These are phyloP conservation scores for Drosophila putrida DNA, from an alignment of 2,888 invertebrate species.

Conservation along the genomic window DNA sequence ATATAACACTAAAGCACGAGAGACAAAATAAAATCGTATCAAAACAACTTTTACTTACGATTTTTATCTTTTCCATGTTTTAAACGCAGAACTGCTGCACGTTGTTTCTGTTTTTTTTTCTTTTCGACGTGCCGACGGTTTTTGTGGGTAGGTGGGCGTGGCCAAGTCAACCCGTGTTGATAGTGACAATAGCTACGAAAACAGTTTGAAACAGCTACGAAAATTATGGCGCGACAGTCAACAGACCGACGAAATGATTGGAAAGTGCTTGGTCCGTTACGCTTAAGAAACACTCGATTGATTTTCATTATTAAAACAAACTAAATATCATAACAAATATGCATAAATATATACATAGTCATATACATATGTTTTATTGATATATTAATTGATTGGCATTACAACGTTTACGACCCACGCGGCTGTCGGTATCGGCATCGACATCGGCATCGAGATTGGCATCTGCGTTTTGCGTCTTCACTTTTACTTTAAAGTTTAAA, in stretches of 20 bases:
- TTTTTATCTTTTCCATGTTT: constrained; percentile 54
- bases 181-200: constrained; percentile 57
- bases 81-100: constrained; percentile 51
- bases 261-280: constrained; percentile 70
- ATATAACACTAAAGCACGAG: constrained; percentile 35
- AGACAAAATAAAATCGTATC: constrained; percentile 55
- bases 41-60: constrained; percentile 80
- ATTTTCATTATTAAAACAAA: constrained; percentile 30
- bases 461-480: constrained; percentile 50
- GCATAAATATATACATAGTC: neutral
- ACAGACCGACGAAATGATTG: constrained; percentile 56
- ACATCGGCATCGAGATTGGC: constrained; percentile 19
- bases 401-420: constrained; percentile 45
- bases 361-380: constrained; percentile 10
- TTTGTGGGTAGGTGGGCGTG: constrained; percentile 63
- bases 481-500: constrained; percentile 80
- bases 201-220: constrained; percentile 36
- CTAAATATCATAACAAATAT: constrained; percentile 5
- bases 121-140: constrained; percentile 62
- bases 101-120: constrained; percentile 37
- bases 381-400: constrained; percentile 30
- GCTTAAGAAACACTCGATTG: constrained; percentile 31
- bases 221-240: constrained; percentile 66
- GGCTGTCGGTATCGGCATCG: constrained; percentile 8
- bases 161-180: constrained; percentile 35